Evolutionary conservation across 2,888 invertebrate genomes (phyloP).

Genomic region (Bedellia somnulentella): DNA sequence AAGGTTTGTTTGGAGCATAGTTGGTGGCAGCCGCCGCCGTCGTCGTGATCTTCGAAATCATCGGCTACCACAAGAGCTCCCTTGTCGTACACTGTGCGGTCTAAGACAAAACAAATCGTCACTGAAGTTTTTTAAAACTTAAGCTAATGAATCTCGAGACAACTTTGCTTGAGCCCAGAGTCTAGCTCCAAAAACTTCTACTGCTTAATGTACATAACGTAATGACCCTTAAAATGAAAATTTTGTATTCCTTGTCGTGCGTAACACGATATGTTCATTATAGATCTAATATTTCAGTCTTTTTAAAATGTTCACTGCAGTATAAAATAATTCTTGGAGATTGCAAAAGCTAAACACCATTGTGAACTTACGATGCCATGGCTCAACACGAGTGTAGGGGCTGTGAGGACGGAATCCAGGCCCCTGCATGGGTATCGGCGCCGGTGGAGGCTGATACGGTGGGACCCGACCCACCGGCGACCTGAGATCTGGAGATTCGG

Average conservation of each 20-base stretch:
- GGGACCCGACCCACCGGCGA: constrained; percentile 43
- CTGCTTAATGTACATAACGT: too few relatives aligned
- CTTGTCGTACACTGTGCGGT: constrained; percentile 18
- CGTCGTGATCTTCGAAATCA: constrained; percentile 30
- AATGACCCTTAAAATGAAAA: too few relatives aligned
- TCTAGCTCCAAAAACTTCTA: too few relatives aligned
- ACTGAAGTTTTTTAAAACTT: too few relatives aligned
- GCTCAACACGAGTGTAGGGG: constrained; percentile 30
- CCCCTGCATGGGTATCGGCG: constrained; percentile 42
- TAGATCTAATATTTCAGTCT: too few relatives aligned
- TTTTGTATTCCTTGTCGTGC: too few relatives aligned
- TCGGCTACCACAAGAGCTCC: constrained; percentile 27
- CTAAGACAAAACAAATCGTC: too few relatives aligned
- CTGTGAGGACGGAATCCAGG: constrained; percentile 37
- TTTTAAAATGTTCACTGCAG: constrained; percentile 7
- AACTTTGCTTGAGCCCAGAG: too few relatives aligned
- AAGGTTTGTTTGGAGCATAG: constrained; percentile 35
- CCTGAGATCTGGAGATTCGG: too few relatives aligned
- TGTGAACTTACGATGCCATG: constrained; percentile 48
- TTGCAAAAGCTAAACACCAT: too few relatives aligned
- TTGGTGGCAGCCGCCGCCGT: constrained; percentile 27
- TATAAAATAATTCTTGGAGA: constrained; percentile 4
- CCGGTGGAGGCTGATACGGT: constrained; percentile 54
- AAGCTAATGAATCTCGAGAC: too few relatives aligned
- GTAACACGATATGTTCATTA: too few relatives aligned